Base-by-base conservation (phyloP, 2,888 invertebrate species). In the Lasius platythorax region DNA sequence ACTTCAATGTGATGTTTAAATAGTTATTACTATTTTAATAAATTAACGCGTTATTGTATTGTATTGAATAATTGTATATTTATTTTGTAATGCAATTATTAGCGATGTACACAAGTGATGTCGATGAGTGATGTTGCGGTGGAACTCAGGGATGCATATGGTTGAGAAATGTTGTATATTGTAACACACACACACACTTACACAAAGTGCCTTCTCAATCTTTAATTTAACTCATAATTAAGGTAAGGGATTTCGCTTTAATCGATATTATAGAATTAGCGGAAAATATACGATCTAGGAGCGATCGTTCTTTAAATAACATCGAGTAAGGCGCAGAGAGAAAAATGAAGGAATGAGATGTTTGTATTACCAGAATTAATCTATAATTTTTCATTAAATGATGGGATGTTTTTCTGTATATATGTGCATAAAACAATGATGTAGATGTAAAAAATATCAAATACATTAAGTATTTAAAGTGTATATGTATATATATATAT, bases 1-100 rank as follows among this genome's bases (percentile, higher is more conserved):
- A 95, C 94, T 87, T 95, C 95, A 66, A 95, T 95, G 89, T 95
- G 92, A 94, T 92, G 88, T 78, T 88, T 23, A 79, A 58, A 61
- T 72, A 70, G 28, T 15, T 66, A 63, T 87, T 67, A 43, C 23
- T 58, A 33, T 68, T 74, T 12, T 50, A 46, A 40, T 33, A 79
- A 79, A 43, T 79, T 33, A 70, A 58, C 1, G 12, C 30, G 11
- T 61, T 11, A 23, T 79, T 68, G 30, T 66, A 67, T 46, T 66
- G 37, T 43, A 78, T 18, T 33, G 11, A 79, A 43, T 46, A 72
- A 61, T 72, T 37, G 3, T 72, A 43, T 30, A 58, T 79, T 79
- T 79, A 78, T 64, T 78, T 78, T 81, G 46, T 75, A 72, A 61
- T 40, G 43, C 58, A 74, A 82, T 63, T 84, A 75, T 70, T 85